These are phyloP conservation scores for Cheilinus undulatus DNA, from an alignment of 2,113 vertebrate species.

Conservation along the genomic window DNA sequence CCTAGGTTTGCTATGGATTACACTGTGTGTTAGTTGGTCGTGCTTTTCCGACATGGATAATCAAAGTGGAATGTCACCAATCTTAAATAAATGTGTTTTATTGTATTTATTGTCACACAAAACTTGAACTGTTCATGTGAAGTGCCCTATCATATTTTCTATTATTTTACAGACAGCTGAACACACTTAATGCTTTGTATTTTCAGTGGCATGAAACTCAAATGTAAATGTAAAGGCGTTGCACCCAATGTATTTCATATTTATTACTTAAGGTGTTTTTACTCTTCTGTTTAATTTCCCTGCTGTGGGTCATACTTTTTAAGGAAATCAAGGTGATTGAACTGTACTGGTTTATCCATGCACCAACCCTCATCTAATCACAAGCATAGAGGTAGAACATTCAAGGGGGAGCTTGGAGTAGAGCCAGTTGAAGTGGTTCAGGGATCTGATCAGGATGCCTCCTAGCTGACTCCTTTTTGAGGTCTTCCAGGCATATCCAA, in stretches of 20 bases:
- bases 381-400: too few species aligned
- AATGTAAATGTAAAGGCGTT: conserved; percentile 47
- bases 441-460: too few species aligned
- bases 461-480: too few species aligned
- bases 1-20: conserved; percentile 41
- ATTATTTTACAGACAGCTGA: conserved; percentile 37
- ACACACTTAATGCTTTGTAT: conserved; percentile 36
- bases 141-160: conserved; percentile 8
- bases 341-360: too few species aligned
- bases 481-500: too few species aligned
- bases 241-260: conserved; percentile 30
- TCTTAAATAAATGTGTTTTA: conserved; percentile 41
- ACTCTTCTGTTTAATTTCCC: neutral
- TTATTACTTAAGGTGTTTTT: conserved; percentile 9
- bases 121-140: conserved; percentile 54
- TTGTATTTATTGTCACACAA: conserved; percentile 49
- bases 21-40: conserved; percentile 55
- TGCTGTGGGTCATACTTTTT: conserved; percentile 8
- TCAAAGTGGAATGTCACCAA: conserved; percentile 63
- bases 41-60: conserved; percentile 56
- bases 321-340: conserved; percentile 1
- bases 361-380: too few species aligned
- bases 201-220: conserved; percentile 44
- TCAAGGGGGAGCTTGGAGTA: too few species aligned
- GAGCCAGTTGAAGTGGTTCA: too few species aligned